Evolutionary conservation across 2,113 vertebrate species (phyloP).

Genomic region (Perca schrenkii): DNA sequence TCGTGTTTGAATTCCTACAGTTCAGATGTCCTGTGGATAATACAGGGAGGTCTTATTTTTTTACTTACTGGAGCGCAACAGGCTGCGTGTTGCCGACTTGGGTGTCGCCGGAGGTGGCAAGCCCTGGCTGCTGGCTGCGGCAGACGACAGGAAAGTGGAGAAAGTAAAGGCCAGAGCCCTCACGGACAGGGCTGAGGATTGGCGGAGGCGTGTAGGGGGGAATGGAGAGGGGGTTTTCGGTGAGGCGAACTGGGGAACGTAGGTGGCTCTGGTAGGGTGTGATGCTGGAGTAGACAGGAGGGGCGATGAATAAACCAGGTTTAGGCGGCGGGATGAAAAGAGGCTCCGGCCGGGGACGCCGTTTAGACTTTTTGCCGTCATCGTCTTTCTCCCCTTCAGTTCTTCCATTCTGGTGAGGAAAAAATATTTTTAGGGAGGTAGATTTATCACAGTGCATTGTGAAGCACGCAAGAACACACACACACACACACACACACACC

Average conservation of each 20-base stretch:
- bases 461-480: not conserved
- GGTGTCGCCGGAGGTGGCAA: constrained; percentile 92
- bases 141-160: constrained; percentile 92
- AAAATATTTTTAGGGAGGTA: not conserved
- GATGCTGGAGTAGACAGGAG: constrained; percentile 93
- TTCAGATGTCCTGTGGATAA: not conserved
- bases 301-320: constrained; percentile 91
- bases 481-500: not conserved
- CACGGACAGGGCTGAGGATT: constrained; percentile 97
- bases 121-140: constrained; percentile 79
- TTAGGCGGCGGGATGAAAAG: constrained; percentile 98
- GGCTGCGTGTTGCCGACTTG: constrained; percentile 93
- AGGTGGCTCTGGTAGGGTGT: constrained; percentile 98
- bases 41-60: not conserved
- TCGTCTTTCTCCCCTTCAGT: constrained; percentile 83
- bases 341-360: constrained; percentile 93
- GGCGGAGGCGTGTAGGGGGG: constrained; percentile 97
- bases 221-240: constrained; percentile 91
- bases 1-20: not conserved
- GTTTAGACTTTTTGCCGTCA: constrained; percentile 93
- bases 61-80: constrained; percentile 95
- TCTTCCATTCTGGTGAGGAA: constrained; percentile 77
- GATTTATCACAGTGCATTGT: not conserved
- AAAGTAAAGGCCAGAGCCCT: constrained; percentile 99
- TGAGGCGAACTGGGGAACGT: constrained; percentile 92